Base-by-base conservation (phyloP, 2,113 vertebrate species). In the Tursiops truncatus region DNA sequence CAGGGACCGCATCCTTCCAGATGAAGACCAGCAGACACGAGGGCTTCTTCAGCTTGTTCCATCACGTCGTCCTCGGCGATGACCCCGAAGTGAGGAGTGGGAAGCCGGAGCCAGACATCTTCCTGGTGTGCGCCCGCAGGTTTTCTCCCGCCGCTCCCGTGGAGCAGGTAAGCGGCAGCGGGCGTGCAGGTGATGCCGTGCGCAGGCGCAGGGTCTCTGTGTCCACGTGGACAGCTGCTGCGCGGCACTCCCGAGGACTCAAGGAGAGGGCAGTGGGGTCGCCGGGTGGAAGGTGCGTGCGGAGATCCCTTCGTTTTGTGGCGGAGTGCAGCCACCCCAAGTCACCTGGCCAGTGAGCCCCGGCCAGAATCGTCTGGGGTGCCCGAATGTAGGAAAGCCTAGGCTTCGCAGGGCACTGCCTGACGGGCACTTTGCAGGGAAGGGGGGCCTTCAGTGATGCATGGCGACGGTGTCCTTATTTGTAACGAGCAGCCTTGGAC, bases 101-200 rank as follows among this genome's bases (percentile, higher is more conserved):
- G 91, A 99, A 99, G 96, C 99, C 99, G 0, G 74, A 98, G 1
- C 99, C 99, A 0, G 99, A 99, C 98, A 98, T 98, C 41, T 99
- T 99, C 97, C 98, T 99, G 33, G 97, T 99, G 47, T 99, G 99
- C 95, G 99, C 99, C 47, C 94, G 97, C 47, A 99, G 99, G 70
- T 99, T 99, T 98, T 41, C 96, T 1, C 99, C 99, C 2, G 95
- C 99, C 2, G 98, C 98, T 20, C 5, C 97, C 23, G 97, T 97
- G 0, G 98, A 98, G 58, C 98, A 99, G 99, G 99, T 99, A 98
- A 95, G 82, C 0, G 0, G 28, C 28, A 0, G 38, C 17, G 33
- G 33, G 20, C 0, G 50, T 8, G 56, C 18, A 20, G 56, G 56
- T 21, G 8, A 8, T 6, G 7, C 7, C 6, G 56, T 33, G 63